Evolutionary conservation across 2,888 invertebrate genomes (phyloP).

Genomic region (Rhagonycha fulva): DNA sequence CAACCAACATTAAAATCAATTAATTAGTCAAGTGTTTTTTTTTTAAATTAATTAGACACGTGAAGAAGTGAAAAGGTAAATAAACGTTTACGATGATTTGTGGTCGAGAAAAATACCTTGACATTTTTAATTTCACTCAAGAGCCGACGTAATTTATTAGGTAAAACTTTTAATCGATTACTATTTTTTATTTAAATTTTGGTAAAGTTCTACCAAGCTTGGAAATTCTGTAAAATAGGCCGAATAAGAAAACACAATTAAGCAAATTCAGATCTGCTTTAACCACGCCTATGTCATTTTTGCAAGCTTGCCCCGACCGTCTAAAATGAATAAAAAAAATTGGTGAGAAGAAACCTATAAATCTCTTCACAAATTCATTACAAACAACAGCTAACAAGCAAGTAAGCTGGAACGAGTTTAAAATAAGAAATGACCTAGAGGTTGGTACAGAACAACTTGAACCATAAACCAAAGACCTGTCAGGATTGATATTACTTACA

Average conservation of each 20-base stretch:
- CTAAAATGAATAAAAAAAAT: background rate
- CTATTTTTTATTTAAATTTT: background rate
- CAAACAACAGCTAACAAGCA: background rate
- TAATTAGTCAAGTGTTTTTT: background rate
- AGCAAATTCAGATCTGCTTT: no score
- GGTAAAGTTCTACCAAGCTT: background rate
- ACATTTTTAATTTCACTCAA: background rate
- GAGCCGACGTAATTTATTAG: background rate
- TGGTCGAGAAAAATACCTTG: background rate
- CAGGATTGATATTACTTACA: background rate
- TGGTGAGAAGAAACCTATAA: background rate
- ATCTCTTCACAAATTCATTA: background rate
- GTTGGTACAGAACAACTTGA: background rate
- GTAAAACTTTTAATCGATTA: background rate
- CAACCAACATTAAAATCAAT: background rate
- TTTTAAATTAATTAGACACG: background rate
- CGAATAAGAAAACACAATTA: no score
- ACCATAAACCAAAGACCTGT: background rate
- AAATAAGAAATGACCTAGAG: background rate
- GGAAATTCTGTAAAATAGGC: no score
- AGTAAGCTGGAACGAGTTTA: background rate
- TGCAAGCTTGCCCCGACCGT: background rate
- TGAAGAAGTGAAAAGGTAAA: background rate
- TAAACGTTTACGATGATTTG: background rate
- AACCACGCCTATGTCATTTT: background rate